Evolutionary conservation across 2,797 vertebrate genomes (phyloP), one percentile per base, ranked within the genome.

Genomic region (Percopsis omiscomaycus): DNA sequence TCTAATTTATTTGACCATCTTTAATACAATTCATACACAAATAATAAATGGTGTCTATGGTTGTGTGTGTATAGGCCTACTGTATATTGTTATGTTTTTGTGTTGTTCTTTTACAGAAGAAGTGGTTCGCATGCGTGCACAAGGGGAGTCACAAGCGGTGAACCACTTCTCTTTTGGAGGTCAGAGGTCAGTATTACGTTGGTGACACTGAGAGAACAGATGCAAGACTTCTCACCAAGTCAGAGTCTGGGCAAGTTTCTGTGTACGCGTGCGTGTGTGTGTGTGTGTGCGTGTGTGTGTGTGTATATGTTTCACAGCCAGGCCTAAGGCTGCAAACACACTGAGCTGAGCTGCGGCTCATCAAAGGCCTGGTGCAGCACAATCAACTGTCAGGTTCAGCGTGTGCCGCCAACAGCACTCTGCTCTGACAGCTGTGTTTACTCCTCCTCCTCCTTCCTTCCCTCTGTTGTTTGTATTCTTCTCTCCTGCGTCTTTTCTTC

Each of bases 311-410:
- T 55, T 42, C 30, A 37, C 54, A 46, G 57, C 47, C 55, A 58
- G 29, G 37, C 60, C 73, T 37, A 29, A 71, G 53, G 61, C 58
- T 69, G 52, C 54, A 70, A 60, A 61, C 45, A 51, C 48, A 66
- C 57, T 67, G 30, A 79, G 46, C 44, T 69, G 4, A 27, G 32
- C 58, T 4, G 53, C 32, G 29, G 64, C 49, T 69, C 74, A 71
- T 85, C 72, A 84, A 76, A 83, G 74, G 16, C 53, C 59, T 69
- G 53, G 61, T 3, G 27, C 74, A 51, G 44, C 73, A 83, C 64
- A 75, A 69, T 82, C 70, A 68, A 66, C 74, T 71, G 63, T 66
- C 54, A 66, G 64, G 64, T 72, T 72, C 69, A 79, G 44, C 69
- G n/a, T n/a, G 12, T 46, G 0, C 61, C 70, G 70, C 76, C 78